Evolutionary conservation across 1,140 invertebrate genomes (phyloP).

Genomic region (Trypoxylus dichotomus): DNA sequence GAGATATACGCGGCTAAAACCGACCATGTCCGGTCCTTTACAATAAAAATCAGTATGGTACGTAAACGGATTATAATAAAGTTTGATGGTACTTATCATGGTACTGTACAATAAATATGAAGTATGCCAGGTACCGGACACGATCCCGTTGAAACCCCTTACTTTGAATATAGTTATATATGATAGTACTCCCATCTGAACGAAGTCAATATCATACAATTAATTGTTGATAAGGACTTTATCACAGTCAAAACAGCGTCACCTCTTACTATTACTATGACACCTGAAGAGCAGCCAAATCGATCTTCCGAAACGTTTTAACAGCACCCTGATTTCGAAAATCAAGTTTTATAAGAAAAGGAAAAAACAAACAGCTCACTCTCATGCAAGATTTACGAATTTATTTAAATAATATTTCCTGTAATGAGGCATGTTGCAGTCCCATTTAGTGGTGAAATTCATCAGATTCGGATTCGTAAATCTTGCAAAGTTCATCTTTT

Average conservation of each 20-base stretch:
- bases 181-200: conserved; percentile 57
- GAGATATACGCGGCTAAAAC: conserved; percentile 36
- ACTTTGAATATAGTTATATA: conserved; percentile 45
- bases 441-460: not conserved
- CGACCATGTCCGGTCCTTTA: not conserved
- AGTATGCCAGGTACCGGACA: conserved; percentile 8
- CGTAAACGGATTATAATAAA: not conserved
- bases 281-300: conserved; percentile 28
- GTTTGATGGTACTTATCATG: not conserved
- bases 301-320: conserved; percentile 21
- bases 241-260: conserved; percentile 54
- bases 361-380: not conserved
- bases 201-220: conserved; percentile 56
- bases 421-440: not conserved
- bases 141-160: not conserved
- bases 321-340: conserved; percentile 25
- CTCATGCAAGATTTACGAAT: not conserved
- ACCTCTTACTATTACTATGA: conserved; percentile 28
- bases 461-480: not conserved
- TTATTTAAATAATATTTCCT: not conserved
- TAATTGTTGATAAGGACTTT: conserved; percentile 55
- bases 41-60: not conserved
- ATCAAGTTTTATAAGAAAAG: not conserved
- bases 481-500: not conserved
- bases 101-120: not conserved